Evolutionary conservation across 2,113 vertebrate species (phyloP).

Genomic region (Macquaria ambigua): DNA sequence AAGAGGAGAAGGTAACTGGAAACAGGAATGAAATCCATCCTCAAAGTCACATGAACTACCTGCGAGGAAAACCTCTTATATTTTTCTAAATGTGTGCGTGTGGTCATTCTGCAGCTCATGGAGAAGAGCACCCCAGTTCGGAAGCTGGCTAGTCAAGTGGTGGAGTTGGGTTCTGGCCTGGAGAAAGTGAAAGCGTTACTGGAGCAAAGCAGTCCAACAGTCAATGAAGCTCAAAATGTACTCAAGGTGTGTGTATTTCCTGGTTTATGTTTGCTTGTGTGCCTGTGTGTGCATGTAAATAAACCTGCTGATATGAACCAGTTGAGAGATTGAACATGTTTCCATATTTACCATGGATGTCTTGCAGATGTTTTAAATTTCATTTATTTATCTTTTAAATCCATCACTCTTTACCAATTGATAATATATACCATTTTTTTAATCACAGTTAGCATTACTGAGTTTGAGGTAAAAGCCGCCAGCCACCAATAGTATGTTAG

Average conservation of each 20-base stretch:
- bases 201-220: slow-evolving; percentile 86
- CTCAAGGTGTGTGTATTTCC: slow-evolving; percentile 87
- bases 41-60: neutral
- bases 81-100: slow-evolving; percentile 4
- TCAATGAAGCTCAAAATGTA: slow-evolving; percentile 87
- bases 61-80: neutral
- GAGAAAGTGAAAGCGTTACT: slow-evolving; percentile 86
- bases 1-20: slow-evolving; percentile 88
- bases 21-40: neutral
- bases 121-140: slow-evolving; percentile 80
- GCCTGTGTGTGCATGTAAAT: neutral
- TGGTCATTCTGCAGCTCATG: slow-evolving; percentile 79
- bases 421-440: neutral
- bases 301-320: neutral
- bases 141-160: slow-evolving; percentile 83
- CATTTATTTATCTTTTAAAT: neutral
- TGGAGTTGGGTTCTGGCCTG: slow-evolving; percentile 84
- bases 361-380: neutral
- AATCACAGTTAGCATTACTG: neutral
- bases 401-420: neutral
- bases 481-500: neutral
- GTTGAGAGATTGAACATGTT: neutral
- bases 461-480: neutral
- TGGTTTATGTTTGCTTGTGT: neutral
- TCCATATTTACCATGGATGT: neutral